phyloP scores from a whole-genome alignment of 2,113 vertebrate species.

The Phalacrocorax pelagicus region DNA sequence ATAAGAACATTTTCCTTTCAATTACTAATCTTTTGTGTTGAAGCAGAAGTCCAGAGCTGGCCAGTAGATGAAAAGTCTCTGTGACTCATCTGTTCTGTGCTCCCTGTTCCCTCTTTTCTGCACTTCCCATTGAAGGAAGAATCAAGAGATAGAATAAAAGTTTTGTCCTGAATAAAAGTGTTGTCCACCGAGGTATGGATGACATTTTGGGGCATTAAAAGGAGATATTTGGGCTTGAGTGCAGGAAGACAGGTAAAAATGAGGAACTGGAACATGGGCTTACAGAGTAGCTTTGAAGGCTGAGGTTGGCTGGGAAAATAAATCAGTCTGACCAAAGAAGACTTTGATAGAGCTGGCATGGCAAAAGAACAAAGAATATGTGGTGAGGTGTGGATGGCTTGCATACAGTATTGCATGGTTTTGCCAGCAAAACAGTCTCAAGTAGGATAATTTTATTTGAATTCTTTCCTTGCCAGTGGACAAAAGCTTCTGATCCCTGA shows the following conservation, averaged over 20 bases:
- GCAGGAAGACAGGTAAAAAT: neutral
- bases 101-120: neutral
- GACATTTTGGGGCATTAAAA: neutral
- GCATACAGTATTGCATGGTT: fast-evolving
- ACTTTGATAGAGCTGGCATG: neutral
- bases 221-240: neutral
- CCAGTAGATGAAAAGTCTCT: neutral
- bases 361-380: neutral
- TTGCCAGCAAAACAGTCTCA: neutral
- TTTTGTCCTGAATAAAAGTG: neutral
- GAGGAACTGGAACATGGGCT: neutral
- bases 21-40: neutral
- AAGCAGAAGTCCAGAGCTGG: neutral
- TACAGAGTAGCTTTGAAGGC: neutral
- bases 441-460: neutral
- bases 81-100: neutral
- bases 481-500: neutral
- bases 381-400: neutral
- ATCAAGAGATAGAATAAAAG: neutral
- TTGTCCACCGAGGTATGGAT: neutral
- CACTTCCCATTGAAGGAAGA: neutral
- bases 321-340: neutral
- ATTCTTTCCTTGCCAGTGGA: neutral
- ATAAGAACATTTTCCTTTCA: neutral
- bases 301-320: neutral